Evolutionary conservation across 2,888 invertebrate genomes (phyloP).

Genomic region (Steinernema hermaphroditum): DNA sequence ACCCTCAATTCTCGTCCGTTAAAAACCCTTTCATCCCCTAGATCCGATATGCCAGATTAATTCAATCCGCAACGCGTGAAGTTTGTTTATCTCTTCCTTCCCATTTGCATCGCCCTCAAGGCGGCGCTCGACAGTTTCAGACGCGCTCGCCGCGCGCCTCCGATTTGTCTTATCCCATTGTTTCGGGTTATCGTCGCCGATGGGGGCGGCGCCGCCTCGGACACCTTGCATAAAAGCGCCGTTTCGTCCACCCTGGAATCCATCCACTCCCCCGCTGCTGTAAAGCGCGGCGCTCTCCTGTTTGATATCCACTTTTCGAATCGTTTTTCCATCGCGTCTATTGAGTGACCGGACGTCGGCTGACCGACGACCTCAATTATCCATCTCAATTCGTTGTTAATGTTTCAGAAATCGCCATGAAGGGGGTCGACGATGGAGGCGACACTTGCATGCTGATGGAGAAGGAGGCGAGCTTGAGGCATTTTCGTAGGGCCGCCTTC

Average conservation of each 20-base stretch:
- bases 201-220: constrained; percentile 25
- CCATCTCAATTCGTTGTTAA: not conserved
- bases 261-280: not conserved
- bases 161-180: constrained; percentile 30
- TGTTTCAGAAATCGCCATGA: constrained; percentile 24
- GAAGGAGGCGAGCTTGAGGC: constrained; percentile 42
- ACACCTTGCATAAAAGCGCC: constrained; percentile 27
- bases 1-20: constrained; percentile 14
- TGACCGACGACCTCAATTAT: constrained; percentile 21
- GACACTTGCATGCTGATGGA: constrained; percentile 35
- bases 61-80: not conserved
- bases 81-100: constrained; percentile 15
- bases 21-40: not conserved
- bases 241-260: not conserved
- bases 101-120: constrained; percentile 21
- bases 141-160: not conserved
- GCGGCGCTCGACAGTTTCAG: constrained; percentile 22
- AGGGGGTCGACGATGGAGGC: constrained; percentile 30
- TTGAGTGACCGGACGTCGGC: not conserved
- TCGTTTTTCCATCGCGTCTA: not conserved
- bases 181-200: constrained; percentile 26
- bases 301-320: not conserved
- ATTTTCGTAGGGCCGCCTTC: constrained; percentile 57
- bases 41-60: constrained; percentile 23
- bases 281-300: not conserved